Conservation (phyloP, 1,140 invertebrate genomes). For the Cydia amplana region DNA sequence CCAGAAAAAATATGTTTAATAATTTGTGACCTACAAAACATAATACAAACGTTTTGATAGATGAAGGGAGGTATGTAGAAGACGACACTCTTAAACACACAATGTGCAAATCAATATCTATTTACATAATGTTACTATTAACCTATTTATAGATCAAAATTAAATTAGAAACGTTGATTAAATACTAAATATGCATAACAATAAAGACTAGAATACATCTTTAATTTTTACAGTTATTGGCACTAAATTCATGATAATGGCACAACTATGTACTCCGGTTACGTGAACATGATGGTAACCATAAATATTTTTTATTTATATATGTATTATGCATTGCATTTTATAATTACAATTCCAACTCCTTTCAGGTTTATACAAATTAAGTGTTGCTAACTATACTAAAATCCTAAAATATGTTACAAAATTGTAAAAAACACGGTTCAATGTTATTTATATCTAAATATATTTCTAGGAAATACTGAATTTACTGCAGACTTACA, state of each 20-base stretch:
- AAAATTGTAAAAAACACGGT: slow-evolving; percentile 69
- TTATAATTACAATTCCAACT: slow-evolving; percentile 46
- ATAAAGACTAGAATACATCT: slow-evolving; percentile 79
- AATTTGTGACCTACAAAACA: slow-evolving; percentile 5
- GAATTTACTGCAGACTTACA: slow-evolving; percentile 65
- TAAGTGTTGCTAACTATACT: slow-evolving; percentile 74
- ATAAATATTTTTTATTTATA: slow-evolving; percentile 37
- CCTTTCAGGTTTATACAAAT: slow-evolving; percentile 52
- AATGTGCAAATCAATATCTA: slow-evolving; percentile 66
- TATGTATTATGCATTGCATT: slow-evolving; percentile 46
- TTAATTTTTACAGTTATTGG: slow-evolving; percentile 77
- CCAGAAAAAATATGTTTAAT: slow-evolving; percentile 3
- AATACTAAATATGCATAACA: slow-evolving; percentile 78
- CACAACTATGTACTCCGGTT: slow-evolving; percentile 69
- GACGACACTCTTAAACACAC: slow-evolving; percentile 50
- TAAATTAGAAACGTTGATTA: slow-evolving; percentile 76
- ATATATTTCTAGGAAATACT: slow-evolving; percentile 73
- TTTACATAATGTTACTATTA: slow-evolving; percentile 59
- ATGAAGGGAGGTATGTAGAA: slow-evolving; percentile 37
- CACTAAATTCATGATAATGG: slow-evolving; percentile 75
- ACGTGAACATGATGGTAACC: slow-evolving; percentile 50
- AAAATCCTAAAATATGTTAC: slow-evolving; percentile 61
- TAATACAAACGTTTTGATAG: slow-evolving; percentile 15
- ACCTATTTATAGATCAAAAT: slow-evolving; percentile 66
- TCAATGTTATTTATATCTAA: slow-evolving; percentile 69